Evolutionary conservation across 2,113 vertebrate genomes (phyloP), one percentile per base, ranked within the genome.

Genomic region (Pitta sordida): DNA sequence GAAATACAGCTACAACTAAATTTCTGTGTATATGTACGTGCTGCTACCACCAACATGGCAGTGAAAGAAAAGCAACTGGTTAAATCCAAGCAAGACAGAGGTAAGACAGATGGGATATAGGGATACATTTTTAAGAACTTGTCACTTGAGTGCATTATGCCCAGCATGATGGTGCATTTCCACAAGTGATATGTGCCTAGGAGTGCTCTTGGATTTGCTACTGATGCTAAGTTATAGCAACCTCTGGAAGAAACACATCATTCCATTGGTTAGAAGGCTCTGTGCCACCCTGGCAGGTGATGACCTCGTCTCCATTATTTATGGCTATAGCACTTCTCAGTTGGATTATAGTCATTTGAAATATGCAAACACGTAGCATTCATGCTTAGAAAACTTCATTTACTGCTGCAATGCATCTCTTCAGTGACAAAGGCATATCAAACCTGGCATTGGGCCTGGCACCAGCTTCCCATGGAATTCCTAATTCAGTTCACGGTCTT

Each of bases 341-440:
- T 88, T 96, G 94, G 88, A 93, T 83, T 90, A n/a, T 26, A 94
- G 86, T 52, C 5, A 75, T 92, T 77, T 88, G 86, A 96, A 96
- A 96, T 88, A 93, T 26, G 44, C 92, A 95, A 95, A 53, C 88
- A 93, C 5, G 0, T 79, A 91, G 83, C 88, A 93, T 88, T 90
- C 92, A 92, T 36, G 36, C 94, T 86, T 86, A 93, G 86, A 88
- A 96, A 95, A 94, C 73, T 94, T 91, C 79, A 74, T 88, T 92
- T 96, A 86, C 79, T 93, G 86, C 86, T 94, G 95, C 86, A 95
- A 71, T 81, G 85, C 86, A 93, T 91, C 94, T 96, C 86, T 90
- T 86, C 60, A 56, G 80, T 88, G 91, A 94, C 86, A 95, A 96
- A 93, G 68, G 95, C 76, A 37, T 67, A 94, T 88, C 88, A 93